Evolutionary conservation across 2,888 invertebrate species (phyloP), one percentile per base, ranked within the genome.

Genomic region (Therioaphis trifolii): DNA sequence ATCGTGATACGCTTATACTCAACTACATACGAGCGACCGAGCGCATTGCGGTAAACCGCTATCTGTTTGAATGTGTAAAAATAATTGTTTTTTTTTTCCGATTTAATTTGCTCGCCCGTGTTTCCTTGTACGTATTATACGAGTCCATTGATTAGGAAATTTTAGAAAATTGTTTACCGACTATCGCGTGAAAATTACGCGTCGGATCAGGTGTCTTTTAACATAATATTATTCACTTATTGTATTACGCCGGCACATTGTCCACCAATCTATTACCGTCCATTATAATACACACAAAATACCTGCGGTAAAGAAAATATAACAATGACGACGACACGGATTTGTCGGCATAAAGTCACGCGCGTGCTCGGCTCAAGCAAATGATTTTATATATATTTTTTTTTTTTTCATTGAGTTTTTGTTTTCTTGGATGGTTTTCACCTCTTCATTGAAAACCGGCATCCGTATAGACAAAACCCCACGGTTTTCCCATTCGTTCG

Each of bases 401-500:
- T 43, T 27, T 5, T 49, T 49, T 66, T 63, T 76, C 24, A 24
- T 58, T 29, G n/a, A 35, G 49, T 77, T 49, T 52, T 69, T 68
- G 35, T 68, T 78, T 78, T 68, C 78, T 27, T 24, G 35, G 69
- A 69, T 52, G 55, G 55, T 79, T 79, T 79, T 79, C 79, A 79
- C 79, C 79, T 79, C 66, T 79, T 69, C 55, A 55, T 40, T 58
- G 66, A 79, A 79, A 52, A 69, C n/a, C 27, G n/a, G 49, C 77
- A 52, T 77, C 63, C 78, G 68, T 35, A 68, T 68, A 78, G 68
- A 78, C 66, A 68, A 78, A 68, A 78, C 52, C 49, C 68, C 52
- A 24, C 14, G 52, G 40, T 78, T 78, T 78, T 14, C 78, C 72
- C 55, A 68, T 78, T 78, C 78, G 78, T 78, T 78, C 79, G 69